phyloP scores from a whole-genome alignment of 2,113 vertebrate genomes.

The Spilogale gracilis region DNA sequence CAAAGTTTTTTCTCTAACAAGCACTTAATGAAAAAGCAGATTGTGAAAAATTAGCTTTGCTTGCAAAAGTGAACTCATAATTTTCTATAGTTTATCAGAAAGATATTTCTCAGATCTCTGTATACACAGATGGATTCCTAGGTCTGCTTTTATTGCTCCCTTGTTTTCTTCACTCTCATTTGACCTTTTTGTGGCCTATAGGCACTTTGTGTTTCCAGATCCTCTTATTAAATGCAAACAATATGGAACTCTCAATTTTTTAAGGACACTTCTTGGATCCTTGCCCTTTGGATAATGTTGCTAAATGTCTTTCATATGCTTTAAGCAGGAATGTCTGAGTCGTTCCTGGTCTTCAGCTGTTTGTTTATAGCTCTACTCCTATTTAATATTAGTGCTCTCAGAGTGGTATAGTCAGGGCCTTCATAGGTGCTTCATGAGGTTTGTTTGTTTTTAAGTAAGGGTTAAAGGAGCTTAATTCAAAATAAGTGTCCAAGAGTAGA shows the following conservation, averaged over 20 bases:
- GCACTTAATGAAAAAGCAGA: constrained; percentile 71
- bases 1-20: constrained; percentile 61
- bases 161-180: constrained; percentile 14
- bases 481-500: neutral
- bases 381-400: constrained; percentile 17
- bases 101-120: constrained; percentile 41
- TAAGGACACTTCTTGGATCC: neutral
- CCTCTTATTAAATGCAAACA: constrained; percentile 11
- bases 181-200: neutral
- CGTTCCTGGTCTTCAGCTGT: neutral
- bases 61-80: constrained; percentile 30
- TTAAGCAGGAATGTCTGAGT: neutral
- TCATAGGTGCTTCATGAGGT: neutral
- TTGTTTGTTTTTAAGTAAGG: neutral
- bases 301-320: neutral
- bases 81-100: constrained; percentile 61
- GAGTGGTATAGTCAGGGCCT: neutral
- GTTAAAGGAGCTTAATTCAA: constrained; percentile 41
- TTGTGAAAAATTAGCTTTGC: constrained; percentile 61
- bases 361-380: neutral
- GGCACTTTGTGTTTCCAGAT: neutral
- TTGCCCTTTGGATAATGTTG: constrained; percentile 6
- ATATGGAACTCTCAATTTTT: constrained; percentile 19
- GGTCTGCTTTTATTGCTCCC: constrained; percentile 34
- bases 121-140: constrained; percentile 37